Conservation (phyloP, 1,140 invertebrate genomes). For the Battus philenor region DNA sequence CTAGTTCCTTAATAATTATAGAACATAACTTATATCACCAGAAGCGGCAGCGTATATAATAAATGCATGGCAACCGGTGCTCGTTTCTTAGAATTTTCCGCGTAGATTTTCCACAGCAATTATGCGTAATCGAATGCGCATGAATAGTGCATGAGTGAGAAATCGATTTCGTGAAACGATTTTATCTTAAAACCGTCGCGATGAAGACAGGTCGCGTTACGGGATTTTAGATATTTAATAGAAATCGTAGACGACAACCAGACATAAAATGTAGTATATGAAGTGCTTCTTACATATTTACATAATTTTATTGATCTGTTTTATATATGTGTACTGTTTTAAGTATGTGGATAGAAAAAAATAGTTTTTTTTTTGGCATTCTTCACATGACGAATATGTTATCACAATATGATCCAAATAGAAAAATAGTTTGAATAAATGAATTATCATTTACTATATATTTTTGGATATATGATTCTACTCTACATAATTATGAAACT, state of each 20-base stretch:
- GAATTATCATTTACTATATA: too few relatives aligned
- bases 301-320: too few relatives aligned
- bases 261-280: too few relatives aligned
- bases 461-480: too few relatives aligned
- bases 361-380: background rate
- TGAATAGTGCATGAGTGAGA: constrained; percentile 15
- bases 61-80: background rate
- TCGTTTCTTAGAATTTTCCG: constrained; percentile 12
- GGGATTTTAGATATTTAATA: constrained; percentile 1
- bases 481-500: too few relatives aligned
- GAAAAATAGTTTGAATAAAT: too few relatives aligned
- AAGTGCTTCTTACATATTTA: too few relatives aligned
- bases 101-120: constrained; percentile 15
- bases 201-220: background rate
- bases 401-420: too few relatives aligned
- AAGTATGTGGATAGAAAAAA: background rate
- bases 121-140: constrained; percentile 16
- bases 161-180: constrained; percentile 17
- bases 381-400: too few relatives aligned
- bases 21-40: constrained; percentile 10
- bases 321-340: background rate
- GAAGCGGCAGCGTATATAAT: background rate
- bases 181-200: constrained; percentile 7
- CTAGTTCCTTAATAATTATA: constrained; percentile 9
- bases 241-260: background rate